Conservation (phyloP, 2,797 vertebrate genomes). For the Eurystomus glaucurus region DNA sequence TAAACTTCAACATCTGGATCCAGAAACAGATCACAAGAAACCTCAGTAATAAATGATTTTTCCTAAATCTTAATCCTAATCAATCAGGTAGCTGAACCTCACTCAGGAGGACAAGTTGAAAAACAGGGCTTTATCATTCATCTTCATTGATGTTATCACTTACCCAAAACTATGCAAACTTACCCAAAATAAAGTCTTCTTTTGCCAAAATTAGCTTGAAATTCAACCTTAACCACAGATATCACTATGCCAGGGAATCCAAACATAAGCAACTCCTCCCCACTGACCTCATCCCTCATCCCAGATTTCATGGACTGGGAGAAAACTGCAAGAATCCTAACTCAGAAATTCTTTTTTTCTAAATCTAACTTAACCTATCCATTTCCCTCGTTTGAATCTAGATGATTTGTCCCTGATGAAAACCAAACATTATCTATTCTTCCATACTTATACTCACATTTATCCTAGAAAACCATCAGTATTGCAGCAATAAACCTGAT, state of each 20-base stretch:
- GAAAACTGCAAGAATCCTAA: background rate
- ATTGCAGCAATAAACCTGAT: background rate
- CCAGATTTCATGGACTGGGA: background rate
- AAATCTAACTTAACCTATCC: background rate
- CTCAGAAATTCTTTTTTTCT: background rate
- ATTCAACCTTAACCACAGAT: background rate
- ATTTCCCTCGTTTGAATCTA: background rate
- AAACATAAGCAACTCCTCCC: background rate
- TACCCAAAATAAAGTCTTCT: background rate
- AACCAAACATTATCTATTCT: background rate
- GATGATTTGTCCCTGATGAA: background rate
- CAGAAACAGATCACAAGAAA: background rate
- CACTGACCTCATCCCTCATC: background rate
- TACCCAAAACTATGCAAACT: background rate
- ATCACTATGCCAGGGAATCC: background rate
- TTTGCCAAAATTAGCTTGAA: background rate
- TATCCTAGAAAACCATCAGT: slow-evolving; percentile 1
- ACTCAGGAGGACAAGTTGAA: background rate
- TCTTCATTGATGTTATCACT: background rate
- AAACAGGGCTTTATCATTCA: background rate
- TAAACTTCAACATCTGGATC: background rate
- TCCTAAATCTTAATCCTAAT: background rate
- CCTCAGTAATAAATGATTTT: background rate
- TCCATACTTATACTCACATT: background rate
- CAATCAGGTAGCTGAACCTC: background rate